Evolutionary conservation across 2,797 vertebrate genomes (phyloP).

Genomic region (Macrochelys suwanniensis): DNA sequence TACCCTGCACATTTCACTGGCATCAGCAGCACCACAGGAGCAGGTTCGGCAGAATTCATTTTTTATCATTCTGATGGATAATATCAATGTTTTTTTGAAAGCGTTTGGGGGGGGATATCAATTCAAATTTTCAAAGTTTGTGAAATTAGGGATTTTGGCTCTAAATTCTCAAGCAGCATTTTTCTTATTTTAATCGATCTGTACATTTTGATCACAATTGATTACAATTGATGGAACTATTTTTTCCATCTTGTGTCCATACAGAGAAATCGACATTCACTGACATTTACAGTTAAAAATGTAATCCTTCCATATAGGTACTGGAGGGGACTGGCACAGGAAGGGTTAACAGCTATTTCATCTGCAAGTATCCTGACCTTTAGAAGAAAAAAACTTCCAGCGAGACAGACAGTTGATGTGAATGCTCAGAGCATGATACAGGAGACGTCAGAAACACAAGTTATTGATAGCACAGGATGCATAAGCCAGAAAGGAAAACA

Average conservation of each 20-base stretch:
- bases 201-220: neutral
- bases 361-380: constrained; percentile 29
- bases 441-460: constrained; percentile 53
- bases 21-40: neutral
- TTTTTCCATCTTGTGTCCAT: neutral
- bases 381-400: constrained; percentile 5
- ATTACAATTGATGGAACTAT: neutral
- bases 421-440: constrained; percentile 50
- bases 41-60: neutral
- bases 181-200: neutral
- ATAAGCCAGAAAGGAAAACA: constrained; percentile 14
- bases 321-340: neutral
- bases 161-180: neutral
- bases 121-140: neutral
- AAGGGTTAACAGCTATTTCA: neutral
- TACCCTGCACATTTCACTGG: neutral
- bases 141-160: neutral
- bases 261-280: neutral
- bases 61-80: neutral
- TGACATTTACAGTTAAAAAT: neutral
- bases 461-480: constrained; percentile 1
- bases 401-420: constrained; percentile 16
- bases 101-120: neutral
- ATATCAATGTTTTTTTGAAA: neutral
- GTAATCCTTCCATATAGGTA: neutral